Evolutionary conservation across 2,113 vertebrate genomes (phyloP).

Genomic region (Gallinago media): DNA sequence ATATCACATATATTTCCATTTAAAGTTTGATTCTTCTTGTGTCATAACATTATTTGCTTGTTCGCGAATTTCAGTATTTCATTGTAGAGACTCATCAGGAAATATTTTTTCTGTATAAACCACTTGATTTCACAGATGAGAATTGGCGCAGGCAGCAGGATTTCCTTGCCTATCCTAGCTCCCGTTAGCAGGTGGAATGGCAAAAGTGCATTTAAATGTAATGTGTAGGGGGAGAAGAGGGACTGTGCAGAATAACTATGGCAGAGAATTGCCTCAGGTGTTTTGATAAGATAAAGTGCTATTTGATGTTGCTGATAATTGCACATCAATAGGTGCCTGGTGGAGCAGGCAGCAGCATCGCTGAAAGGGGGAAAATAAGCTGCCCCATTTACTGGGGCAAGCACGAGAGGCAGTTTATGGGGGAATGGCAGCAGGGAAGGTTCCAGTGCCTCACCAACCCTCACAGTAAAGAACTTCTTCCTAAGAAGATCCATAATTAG

Average conservation of each 20-base stretch:
- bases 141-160: background rate
- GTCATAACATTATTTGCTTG: background rate
- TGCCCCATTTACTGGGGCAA: background rate
- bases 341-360: background rate
- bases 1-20: background rate
- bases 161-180: background rate
- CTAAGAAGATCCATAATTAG: background rate
- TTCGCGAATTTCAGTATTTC: background rate
- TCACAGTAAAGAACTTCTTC: too few relatives aligned
- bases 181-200: background rate
- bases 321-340: background rate
- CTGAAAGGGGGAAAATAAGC: background rate
- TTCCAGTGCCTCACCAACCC: too few relatives aligned
- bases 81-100: background rate
- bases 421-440: background rate
- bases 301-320: background rate
- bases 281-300: background rate
- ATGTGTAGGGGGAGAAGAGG: rapidly evolving
- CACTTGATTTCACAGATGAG: background rate
- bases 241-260: background rate
- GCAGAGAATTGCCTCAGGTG: background rate
- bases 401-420: rapidly evolving
- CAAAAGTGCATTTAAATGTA: background rate
- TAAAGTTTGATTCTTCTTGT: background rate
- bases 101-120: background rate